phyloP scores from a whole-genome alignment of 2,888 invertebrate genomes.

The Atherix ibis region DNA sequence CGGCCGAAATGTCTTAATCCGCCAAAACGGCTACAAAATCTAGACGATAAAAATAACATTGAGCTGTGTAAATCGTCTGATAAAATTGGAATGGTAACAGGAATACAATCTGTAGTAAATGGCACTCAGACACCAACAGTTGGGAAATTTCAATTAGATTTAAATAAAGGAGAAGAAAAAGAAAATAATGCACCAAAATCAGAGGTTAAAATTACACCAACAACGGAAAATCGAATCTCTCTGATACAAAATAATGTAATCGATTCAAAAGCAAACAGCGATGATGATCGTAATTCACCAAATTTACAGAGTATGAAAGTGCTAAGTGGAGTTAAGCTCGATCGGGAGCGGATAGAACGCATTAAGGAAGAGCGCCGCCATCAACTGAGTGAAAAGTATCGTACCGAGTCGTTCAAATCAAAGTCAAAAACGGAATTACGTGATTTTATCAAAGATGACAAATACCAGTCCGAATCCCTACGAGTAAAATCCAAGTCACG shows the following conservation, averaged over 20 bases:
- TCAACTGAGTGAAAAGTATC: slow-evolving; percentile 71
- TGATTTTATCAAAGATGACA: slow-evolving; percentile 21
- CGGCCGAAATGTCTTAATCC: slow-evolving; percentile 40
- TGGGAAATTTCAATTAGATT: slow-evolving; percentile 15
- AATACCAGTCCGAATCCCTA: slow-evolving; percentile 23
- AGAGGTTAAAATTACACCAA: slow-evolving; percentile 37
- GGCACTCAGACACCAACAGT: slow-evolving; percentile 2
- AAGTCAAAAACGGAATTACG: slow-evolving; percentile 32
- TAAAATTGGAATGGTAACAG: too few relatives aligned
- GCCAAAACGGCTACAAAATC: slow-evolving; percentile 34
- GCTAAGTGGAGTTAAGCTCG: slow-evolving; percentile 41
- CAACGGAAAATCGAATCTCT: slow-evolving; percentile 45
- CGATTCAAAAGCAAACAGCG: slow-evolving; percentile 6
- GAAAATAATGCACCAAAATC: slow-evolving; percentile 9
- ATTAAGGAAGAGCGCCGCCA: slow-evolving; percentile 82
- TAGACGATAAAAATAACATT: slow-evolving; percentile 10
- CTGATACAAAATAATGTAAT: slow-evolving; percentile 36
- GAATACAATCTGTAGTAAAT: too few relatives aligned
- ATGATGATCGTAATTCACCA: slow-evolving; percentile 24
- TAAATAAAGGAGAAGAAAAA: slow-evolving; percentile 12
- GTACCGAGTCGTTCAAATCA: slow-evolving; percentile 60
- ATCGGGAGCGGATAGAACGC: slow-evolving; percentile 72
- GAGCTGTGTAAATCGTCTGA: slow-evolving; percentile 11
- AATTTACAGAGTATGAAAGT: slow-evolving; percentile 22
- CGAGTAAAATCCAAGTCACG: slow-evolving; percentile 31